Conservation (phyloP, 2,113 vertebrate genomes). For the Cololabis saira region DNA sequence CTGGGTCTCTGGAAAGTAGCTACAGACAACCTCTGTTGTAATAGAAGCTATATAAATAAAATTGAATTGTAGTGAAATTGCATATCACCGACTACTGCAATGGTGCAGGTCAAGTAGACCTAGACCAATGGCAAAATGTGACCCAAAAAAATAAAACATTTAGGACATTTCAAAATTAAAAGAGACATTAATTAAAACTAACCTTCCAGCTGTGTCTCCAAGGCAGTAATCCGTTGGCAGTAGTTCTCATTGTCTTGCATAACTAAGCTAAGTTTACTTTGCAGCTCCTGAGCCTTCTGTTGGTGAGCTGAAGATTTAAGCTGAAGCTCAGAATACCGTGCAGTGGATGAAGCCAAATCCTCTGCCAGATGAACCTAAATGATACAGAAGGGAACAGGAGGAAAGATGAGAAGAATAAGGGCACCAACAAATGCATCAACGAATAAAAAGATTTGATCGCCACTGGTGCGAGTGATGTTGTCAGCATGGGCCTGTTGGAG, state of each 20-base stretch:
- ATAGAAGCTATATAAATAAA: too few relatives aligned
- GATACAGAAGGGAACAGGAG: background rate
- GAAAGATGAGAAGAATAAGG: background rate
- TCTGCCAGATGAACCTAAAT: slow-evolving; percentile 89
- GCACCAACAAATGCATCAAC: too few relatives aligned
- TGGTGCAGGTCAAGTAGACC: too few relatives aligned
- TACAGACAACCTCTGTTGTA: too few relatives aligned
- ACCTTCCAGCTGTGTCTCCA: slow-evolving; percentile 88
- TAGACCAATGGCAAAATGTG: too few relatives aligned
- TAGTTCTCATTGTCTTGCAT: slow-evolving; percentile 83
- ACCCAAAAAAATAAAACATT: too few relatives aligned
- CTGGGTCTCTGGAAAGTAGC: too few relatives aligned
- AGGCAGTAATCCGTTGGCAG: slow-evolving; percentile 61
- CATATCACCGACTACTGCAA: too few relatives aligned
- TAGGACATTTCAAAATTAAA: too few relatives aligned
- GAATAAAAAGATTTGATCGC: slow-evolving; percentile 33
- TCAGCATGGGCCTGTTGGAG: slow-evolving; percentile 51
- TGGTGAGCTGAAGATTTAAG: slow-evolving; percentile 88
- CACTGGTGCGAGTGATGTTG: slow-evolving; percentile 31
- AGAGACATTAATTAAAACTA: background rate
- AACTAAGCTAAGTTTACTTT: slow-evolving; percentile 82
- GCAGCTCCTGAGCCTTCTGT: slow-evolving; percentile 86
- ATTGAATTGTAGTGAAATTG: too few relatives aligned
- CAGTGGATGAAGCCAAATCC: slow-evolving; percentile 86
- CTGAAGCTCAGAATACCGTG: slow-evolving; percentile 89